These are phyloP conservation scores for Apaloderma vittatum DNA, from an alignment of 2,113 vertebrate genomes.

Conservation along the genomic window DNA sequence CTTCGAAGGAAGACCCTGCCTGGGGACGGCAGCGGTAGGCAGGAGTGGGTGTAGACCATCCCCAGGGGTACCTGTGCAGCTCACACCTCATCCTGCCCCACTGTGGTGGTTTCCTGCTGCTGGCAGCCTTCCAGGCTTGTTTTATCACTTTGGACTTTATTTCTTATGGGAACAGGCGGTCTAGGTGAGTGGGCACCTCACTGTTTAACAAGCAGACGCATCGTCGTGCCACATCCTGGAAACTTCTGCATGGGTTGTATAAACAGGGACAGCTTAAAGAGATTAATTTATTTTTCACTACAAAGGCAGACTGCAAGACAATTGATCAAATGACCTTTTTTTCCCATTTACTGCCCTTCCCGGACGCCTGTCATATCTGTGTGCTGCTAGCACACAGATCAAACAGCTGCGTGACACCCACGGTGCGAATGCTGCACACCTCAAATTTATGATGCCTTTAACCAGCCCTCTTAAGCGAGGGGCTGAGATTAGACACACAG, in stretches of 20 bases:
- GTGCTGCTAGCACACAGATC: too few species aligned
- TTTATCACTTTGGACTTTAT: neutral
- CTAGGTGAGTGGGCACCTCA: neutral
- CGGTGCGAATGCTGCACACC: neutral
- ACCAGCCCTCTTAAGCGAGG: neutral
- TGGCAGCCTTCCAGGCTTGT: neutral
- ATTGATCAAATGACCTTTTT: slow-evolving; percentile 37
- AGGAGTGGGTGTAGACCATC: neutral
- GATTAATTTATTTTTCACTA: slow-evolving; percentile 4
- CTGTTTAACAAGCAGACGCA: neutral
- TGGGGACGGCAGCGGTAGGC: neutral
- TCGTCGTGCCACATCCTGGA: accelerated
- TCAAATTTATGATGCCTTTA: neutral
- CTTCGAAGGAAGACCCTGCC: neutral
- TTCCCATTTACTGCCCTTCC: slow-evolving; percentile 42
- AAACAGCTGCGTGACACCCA: accelerated
- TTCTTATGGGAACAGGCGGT: neutral
- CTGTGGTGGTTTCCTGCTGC: neutral
- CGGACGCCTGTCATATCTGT: neutral
- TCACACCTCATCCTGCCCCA: neutral
- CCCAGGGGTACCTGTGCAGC: accelerated
- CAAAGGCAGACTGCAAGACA: slow-evolving; percentile 11
- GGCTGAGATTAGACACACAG: neutral
- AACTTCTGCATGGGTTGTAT: neutral
- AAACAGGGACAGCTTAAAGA: neutral